Conservation (phyloP, 2,888 invertebrate species). For the Epinotia ramella region DNA sequence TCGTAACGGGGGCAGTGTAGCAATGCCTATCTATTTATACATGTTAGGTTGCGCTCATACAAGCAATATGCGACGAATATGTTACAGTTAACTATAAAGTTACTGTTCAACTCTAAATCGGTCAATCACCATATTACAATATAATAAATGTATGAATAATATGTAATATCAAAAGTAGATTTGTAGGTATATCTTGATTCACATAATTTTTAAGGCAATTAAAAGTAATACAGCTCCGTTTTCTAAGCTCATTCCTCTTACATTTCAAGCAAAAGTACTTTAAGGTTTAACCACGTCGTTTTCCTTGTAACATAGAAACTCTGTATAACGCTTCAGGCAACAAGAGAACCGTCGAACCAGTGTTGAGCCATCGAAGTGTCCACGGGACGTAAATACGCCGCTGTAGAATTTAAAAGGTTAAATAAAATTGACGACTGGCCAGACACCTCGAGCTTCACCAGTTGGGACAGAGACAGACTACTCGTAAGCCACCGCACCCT, state of each 20-base stretch:
- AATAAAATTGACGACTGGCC: not conserved
- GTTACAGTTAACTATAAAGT: no score
- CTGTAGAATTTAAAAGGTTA: slow-evolving; percentile 8
- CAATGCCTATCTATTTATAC: no score
- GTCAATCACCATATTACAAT: no score
- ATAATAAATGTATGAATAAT: no score
- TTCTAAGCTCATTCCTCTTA: not conserved
- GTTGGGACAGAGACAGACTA: slow-evolving; percentile 15
- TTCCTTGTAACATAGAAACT: not conserved
- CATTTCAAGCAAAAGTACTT: not conserved
- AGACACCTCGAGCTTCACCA: slow-evolving; percentile 5
- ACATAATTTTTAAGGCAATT: no score
- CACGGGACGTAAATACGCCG: not conserved
- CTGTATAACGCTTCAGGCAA: slow-evolving; percentile 11
- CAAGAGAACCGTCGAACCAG: not conserved
- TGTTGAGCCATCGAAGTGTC: not conserved
- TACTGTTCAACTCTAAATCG: no score
- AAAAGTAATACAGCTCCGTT: no score
- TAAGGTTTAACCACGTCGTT: not conserved
- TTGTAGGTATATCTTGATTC: no score
- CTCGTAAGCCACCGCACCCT: slow-evolving; percentile 31
- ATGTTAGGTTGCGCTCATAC: no score
- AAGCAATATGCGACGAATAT: no score
- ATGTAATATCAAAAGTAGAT: no score
- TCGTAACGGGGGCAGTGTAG: no score